These are phyloP conservation scores for Protula sp. DNA, from an alignment of 2,888 invertebrate genomes.

Conservation along the genomic window DNA sequence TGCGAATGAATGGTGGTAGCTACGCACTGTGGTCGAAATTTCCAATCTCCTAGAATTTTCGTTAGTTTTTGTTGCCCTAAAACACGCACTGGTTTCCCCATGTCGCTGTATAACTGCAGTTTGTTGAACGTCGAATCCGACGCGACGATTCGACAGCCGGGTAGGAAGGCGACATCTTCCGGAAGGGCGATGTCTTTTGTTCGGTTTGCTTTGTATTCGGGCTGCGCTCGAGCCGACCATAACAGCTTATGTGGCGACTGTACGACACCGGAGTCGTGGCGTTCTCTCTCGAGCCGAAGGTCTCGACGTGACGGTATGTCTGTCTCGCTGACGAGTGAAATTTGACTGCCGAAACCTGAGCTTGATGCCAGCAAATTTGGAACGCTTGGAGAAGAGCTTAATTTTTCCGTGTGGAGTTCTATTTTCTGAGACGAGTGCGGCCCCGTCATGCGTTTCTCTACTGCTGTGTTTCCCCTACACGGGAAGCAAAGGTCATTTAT, in stretches of 20 bases:
- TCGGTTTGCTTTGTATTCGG: too few relatives aligned
- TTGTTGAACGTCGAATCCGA: slow-evolving; percentile 9
- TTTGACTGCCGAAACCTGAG: neutral
- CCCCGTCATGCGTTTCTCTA: too few relatives aligned
- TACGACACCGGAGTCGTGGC: too few relatives aligned
- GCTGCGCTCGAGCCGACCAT: too few relatives aligned
- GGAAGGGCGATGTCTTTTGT: slow-evolving; percentile 1
- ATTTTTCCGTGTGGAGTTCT: too few relatives aligned
- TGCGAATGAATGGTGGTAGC: neutral
- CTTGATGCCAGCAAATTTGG: too few relatives aligned
- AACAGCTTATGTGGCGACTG: too few relatives aligned
- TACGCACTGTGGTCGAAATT: neutral
- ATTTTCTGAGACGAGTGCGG: too few relatives aligned
- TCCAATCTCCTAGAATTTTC: neutral
- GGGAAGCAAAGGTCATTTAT: too few relatives aligned
- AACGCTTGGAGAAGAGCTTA: too few relatives aligned
- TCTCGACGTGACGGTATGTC: neutral
- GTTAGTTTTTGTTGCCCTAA: neutral
- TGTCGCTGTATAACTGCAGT: slow-evolving; percentile 2
- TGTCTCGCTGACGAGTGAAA: neutral
- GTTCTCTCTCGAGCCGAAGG: neutral
- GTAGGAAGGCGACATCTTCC: slow-evolving; percentile 1
- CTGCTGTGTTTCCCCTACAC: too few relatives aligned
- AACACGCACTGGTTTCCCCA: neutral
- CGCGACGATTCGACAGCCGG: slow-evolving; percentile 4